A percentile compares a stretch with the other conserved stretches of the same genome.
Conservation (phyloP, 2,888 invertebrate genomes). For the Capitulum mitella region DNA sequence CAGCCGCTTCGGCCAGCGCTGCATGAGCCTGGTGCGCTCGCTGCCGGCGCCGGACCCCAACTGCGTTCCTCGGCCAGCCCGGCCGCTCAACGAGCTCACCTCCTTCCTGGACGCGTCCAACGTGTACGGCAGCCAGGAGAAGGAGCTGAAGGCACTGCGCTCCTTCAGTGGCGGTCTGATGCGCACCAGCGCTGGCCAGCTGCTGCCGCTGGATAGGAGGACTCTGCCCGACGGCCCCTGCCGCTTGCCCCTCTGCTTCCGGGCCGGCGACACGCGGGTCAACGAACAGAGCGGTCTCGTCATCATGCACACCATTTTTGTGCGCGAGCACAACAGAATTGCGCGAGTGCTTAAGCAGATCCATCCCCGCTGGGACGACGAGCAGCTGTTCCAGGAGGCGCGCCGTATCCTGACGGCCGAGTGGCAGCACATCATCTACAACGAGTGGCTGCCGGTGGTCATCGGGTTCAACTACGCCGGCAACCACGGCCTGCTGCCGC, state of each 20-base stretch:
- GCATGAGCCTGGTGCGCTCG: conserved; percentile 66
- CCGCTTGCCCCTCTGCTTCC: background rate
- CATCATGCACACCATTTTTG: conserved; percentile 56
- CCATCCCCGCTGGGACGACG: conserved; percentile 68
- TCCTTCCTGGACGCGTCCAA: conserved; percentile 68
- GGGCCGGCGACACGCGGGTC: conserved; percentile 29
- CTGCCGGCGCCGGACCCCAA: conserved; percentile 59
- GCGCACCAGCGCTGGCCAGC: conserved; percentile 15
- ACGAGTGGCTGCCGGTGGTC: conserved; percentile 68
- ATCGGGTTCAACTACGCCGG: conserved; percentile 43
- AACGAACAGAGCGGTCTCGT: conserved; percentile 29
- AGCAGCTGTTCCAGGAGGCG: conserved; percentile 62
- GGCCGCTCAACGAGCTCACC: conserved; percentile 62
- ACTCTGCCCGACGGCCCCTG: background rate
- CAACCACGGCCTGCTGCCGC: conserved; percentile 38
- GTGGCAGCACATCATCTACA: conserved; percentile 68
- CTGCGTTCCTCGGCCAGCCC: conserved; percentile 55
- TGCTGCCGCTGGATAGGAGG: conserved; percentile 27
- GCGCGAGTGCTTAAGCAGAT: conserved; percentile 54
- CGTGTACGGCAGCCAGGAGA: conserved; percentile 66
- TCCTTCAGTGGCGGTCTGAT: conserved; percentile 56
- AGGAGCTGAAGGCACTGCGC: conserved; percentile 58
- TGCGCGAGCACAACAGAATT: conserved; percentile 71
- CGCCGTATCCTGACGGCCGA: conserved; percentile 65
- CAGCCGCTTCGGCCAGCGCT: conserved; percentile 44